Evolutionary conservation across 1,140 invertebrate genomes (phyloP), one percentile per base, ranked within the genome.

Genomic region (Harlomillsia oculata): DNA sequence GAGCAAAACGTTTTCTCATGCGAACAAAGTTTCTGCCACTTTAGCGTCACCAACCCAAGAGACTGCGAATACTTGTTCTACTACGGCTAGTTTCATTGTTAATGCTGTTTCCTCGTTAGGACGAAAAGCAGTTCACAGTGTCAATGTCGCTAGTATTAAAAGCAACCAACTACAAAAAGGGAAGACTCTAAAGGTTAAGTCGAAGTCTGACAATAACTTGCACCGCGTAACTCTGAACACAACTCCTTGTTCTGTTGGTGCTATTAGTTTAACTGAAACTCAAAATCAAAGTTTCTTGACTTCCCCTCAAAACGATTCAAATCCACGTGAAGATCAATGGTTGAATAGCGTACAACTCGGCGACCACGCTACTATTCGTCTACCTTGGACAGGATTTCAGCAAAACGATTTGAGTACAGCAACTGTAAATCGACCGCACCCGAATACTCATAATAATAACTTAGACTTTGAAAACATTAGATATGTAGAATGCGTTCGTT

Each of bases 161-260:
- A 51, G 39, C n/a, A 45, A 52, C 21, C 49, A 21, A 21, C 45
- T 32, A 29, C n/a, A 59, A 37, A 46, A 45, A 1, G 53, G 50
- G 16, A 55, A 53, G 18, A 39, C 56, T 6, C 60, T 69, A 36
- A 66, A 64, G 23, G 63, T 63, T 4, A 70, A 70, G 53, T 70
- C 69, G 21, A 70, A 71, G 55, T 70, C 69, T 3, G 70, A 72
- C 59, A 70, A 72, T 61, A 68, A 62, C 51, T 60, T 72, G 4
- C 66, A 72, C 53, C 64, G 66, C 39, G 64, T 71, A 18, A 51
- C 46, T 30, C 41, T 46, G 25, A 56, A 32, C 36, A 44, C 45
- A n/a, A 45, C 26, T 26, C n/a, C n/a, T n/a, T n/a, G n/a, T n/a
- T n/a, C n/a, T n/a, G n/a, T n/a, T n/a, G n/a, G n/a, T n/a, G n/a